These are phyloP conservation scores for Miltochrista miniata DNA, from an alignment of 2,888 invertebrate genomes.

Conservation along the genomic window DNA sequence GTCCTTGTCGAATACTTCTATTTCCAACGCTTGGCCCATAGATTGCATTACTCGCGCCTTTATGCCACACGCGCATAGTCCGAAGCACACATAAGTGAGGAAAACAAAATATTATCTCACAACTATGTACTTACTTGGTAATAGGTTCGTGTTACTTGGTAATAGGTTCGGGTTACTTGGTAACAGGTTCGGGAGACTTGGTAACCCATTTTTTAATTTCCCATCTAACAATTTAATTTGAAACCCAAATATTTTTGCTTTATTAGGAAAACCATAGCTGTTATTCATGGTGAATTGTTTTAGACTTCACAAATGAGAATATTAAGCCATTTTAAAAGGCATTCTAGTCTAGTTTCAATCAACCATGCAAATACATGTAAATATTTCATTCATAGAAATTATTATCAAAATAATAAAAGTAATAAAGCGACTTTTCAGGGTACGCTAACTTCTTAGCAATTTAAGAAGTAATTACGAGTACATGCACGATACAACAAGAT, in stretches of 20 bases:
- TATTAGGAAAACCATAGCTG: no score
- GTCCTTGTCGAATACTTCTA: conserved; percentile 94
- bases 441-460: background rate
- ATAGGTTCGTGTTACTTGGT: no score
- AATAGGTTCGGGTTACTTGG: no score
- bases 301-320: no score
- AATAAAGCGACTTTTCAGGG: background rate
- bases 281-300: no score
- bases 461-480: background rate
- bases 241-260: no score
- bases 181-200: background rate
- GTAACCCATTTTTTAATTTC: background rate
- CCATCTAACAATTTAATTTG: no score
- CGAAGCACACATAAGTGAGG: conserved; percentile 78
- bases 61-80: conserved; percentile 67
- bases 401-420: background rate
- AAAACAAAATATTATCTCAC: conserved; percentile 75
- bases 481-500: background rate
- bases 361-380: background rate
- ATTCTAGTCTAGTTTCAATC: no score
- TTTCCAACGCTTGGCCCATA: conserved; percentile 88
- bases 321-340: no score
- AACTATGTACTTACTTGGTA: conserved; percentile 37
- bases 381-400: background rate
- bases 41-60: conserved; percentile 84